Percentiles rank a stretch among this genome's conserved stretches.
phyloP scores from a whole-genome alignment of 1,140 invertebrate genomes.

The Atta cephalotes region DNA sequence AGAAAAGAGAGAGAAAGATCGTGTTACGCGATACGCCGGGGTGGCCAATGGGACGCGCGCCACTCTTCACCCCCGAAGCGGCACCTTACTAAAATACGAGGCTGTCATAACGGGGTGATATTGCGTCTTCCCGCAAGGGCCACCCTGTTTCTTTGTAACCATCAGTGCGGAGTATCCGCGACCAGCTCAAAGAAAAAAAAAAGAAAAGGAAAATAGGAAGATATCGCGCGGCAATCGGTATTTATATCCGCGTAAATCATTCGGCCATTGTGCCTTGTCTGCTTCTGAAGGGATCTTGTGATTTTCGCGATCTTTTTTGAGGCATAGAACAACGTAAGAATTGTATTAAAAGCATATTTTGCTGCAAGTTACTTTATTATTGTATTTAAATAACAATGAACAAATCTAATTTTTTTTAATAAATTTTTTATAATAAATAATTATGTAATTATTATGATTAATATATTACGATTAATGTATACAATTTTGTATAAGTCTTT shows the following conservation, averaged over 20 bases:
- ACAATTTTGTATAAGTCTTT: neutral
- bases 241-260: conserved; percentile 80
- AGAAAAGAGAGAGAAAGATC: conserved; percentile 40
- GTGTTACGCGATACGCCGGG: conserved; percentile 36
- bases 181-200: neutral
- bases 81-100: conserved; percentile 83
- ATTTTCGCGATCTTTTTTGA: conserved; percentile 36
- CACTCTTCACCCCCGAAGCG: conserved; percentile 66
- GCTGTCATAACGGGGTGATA: conserved; percentile 84
- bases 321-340: neutral
- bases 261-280: conserved; percentile 60
- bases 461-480: neutral
- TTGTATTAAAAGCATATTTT: neutral
- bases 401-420: neutral
- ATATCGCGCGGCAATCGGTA: conserved; percentile 70
- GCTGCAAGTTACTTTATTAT: neutral
- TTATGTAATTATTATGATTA: neutral
- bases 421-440: neutral
- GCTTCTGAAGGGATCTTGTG: conserved; percentile 47
- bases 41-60: conserved; percentile 69
- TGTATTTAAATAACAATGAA: neutral
- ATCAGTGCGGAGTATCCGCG: conserved; percentile 60
- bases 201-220: conserved; percentile 25
- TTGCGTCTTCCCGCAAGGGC: conserved; percentile 81
- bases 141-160: conserved; percentile 71